These are phyloP conservation scores for Cheilosia vernalis DNA, from an alignment of 2,888 invertebrate species.

Conservation along the genomic window DNA sequence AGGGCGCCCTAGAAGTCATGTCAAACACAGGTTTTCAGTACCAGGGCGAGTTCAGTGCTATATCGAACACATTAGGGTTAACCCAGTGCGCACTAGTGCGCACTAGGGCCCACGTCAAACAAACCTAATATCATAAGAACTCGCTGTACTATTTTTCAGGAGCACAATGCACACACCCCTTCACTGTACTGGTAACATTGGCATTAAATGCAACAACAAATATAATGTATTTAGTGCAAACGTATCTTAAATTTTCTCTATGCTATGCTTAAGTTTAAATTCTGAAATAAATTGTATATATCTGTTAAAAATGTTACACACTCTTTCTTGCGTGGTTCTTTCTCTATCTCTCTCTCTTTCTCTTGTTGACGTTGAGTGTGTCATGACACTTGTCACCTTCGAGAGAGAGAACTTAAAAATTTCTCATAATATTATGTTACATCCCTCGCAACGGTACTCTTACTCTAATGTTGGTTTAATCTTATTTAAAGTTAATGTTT, in stretches of 20 bases:
- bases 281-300: slow-evolving; percentile 44
- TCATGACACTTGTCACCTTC: neutral
- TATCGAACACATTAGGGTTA: no score
- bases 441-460: slow-evolving; percentile 1
- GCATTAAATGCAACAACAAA: slow-evolving; percentile 70
- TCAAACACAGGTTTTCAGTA: no score
- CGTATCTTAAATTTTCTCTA: slow-evolving; percentile 58
- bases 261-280: slow-evolving; percentile 55
- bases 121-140: neutral
- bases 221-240: slow-evolving; percentile 62
- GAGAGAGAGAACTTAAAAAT: slow-evolving; percentile 6
- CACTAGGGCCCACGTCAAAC: no score
- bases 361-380: neutral
- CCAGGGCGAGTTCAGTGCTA: no score
- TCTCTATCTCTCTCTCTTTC: neutral
- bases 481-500: slow-evolving; percentile 3
- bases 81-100: no score
- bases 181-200: slow-evolving; percentile 36
- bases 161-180: neutral
- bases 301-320: slow-evolving; percentile 59
- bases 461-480: slow-evolving; percentile 19
- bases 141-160: neutral
- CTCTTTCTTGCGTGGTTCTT: neutral
- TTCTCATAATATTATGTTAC: neutral
- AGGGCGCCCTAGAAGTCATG: no score